Conservation (phyloP, 2,113 vertebrate species). For the Gobius niger region DNA sequence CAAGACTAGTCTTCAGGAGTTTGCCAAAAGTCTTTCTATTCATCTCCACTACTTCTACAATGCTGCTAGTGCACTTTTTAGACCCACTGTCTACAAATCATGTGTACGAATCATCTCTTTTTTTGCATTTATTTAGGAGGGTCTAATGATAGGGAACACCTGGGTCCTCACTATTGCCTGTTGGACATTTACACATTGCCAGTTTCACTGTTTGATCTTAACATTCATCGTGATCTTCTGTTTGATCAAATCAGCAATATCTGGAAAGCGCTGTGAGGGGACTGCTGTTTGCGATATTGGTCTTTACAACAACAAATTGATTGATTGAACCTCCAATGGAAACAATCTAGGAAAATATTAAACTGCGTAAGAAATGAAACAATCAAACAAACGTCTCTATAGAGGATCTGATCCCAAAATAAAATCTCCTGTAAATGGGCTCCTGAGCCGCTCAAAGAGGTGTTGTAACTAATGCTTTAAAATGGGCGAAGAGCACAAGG, state of each 20-base stretch:
- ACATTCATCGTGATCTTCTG: no score
- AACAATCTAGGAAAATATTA: not conserved
- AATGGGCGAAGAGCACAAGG: slow-evolving; percentile 53
- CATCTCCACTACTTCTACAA: not conserved
- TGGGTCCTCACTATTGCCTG: no score
- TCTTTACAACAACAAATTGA: not conserved
- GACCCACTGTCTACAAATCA: not conserved
- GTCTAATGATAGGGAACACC: no score
- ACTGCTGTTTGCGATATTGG: no score
- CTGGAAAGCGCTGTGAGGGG: no score
- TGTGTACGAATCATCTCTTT: no score
- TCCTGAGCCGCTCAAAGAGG: not conserved
- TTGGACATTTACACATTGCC: no score
- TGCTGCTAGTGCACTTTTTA: not conserved
- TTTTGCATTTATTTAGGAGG: no score
- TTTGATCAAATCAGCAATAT: no score
- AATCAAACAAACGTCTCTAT: not conserved
- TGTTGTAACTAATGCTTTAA: slow-evolving; percentile 36
- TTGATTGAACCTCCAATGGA: not conserved
- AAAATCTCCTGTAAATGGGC: not conserved
- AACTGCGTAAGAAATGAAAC: no score
- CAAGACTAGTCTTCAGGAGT: not conserved
- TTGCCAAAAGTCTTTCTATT: not conserved
- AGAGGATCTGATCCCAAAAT: not conserved
- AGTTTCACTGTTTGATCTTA: no score